Evolutionary conservation across 2,888 invertebrate genomes (phyloP), one percentile per base, ranked within the genome.

Genomic region (Callimorpha dominula): DNA sequence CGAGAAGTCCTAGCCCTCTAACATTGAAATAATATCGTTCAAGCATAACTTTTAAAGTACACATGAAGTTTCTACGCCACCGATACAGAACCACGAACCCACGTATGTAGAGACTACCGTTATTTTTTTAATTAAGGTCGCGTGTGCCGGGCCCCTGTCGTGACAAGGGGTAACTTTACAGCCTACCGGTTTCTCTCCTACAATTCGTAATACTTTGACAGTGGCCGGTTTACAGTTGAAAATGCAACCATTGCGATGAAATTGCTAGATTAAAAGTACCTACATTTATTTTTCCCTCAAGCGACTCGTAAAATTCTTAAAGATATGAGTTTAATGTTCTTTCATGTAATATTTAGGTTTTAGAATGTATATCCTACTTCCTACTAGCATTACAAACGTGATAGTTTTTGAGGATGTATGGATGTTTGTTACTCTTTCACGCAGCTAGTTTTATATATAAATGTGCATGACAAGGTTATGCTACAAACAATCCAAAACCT

Each of bases 81-180:
- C 31, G 72, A 68, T 83, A 63, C 83, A 20, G 82, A 84, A 81
- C 83, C 81, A 71, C 52, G 40, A 52, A 15, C 50, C 17, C 52
- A 65, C 40, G 65, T 68, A 17, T 68, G 67, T 77, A 72, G 72
- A 79, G 75, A 75, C 64, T 67, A 70, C 63, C 40, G 50, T 66
- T 68, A 74, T 79, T 81, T 84, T 85, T 86, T 85, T 84, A 82
- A 85, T 86, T 86, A 82, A 80, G 76, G 70, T 85, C 81, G 85
- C 86, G 85, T 85, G 87, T 66, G 81, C 65, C 74, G 9, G 49
- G 84, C 81, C 78, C 73, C 68, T 85, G 46, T 77, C 86, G 85
- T 84, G 86, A 85, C 85, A 80, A 82, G 78, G 86, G 81, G 80
- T 85, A 81, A 81, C 78, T 85, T 85, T 77, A 85, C 83, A 75